Evolutionary conservation across 2,797 vertebrate genomes (phyloP).

Genomic region (Bradypodion pumilum): DNA sequence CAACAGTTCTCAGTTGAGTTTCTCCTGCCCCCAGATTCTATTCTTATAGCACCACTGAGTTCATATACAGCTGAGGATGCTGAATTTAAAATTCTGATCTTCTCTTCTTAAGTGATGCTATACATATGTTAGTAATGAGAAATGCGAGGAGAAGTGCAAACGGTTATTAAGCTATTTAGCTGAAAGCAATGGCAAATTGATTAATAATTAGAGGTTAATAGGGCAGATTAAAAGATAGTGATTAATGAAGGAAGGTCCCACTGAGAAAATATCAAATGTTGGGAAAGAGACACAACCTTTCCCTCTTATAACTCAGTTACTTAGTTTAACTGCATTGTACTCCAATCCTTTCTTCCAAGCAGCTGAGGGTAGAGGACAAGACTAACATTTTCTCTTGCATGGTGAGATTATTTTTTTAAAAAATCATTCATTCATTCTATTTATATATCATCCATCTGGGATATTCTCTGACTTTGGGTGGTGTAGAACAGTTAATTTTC

Average conservation of each 20-base stretch:
- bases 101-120: too few relatives aligned
- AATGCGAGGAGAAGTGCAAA: background rate
- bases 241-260: background rate
- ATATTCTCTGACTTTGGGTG: too few relatives aligned
- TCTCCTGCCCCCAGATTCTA: background rate
- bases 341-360: background rate
- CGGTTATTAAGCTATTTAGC: background rate
- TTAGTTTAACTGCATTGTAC: background rate
- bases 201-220: conserved; percentile 9
- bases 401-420: too few relatives aligned
- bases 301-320: background rate
- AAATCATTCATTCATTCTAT: too few relatives aligned
- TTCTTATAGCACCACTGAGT: background rate
- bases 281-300: background rate
- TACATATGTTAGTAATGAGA: conserved; percentile 12
- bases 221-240: background rate
- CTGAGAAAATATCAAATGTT: background rate
- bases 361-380: too few relatives aligned
- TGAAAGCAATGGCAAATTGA: background rate
- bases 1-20: background rate
- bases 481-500: too few relatives aligned
- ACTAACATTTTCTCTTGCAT: too few relatives aligned
- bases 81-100: too few relatives aligned
- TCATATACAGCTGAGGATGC: too few relatives aligned
- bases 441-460: too few relatives aligned